Evolutionary conservation across 2,888 invertebrate genomes (phyloP), one percentile per base, ranked within the genome.

Genomic region (Miltochrista miniata): DNA sequence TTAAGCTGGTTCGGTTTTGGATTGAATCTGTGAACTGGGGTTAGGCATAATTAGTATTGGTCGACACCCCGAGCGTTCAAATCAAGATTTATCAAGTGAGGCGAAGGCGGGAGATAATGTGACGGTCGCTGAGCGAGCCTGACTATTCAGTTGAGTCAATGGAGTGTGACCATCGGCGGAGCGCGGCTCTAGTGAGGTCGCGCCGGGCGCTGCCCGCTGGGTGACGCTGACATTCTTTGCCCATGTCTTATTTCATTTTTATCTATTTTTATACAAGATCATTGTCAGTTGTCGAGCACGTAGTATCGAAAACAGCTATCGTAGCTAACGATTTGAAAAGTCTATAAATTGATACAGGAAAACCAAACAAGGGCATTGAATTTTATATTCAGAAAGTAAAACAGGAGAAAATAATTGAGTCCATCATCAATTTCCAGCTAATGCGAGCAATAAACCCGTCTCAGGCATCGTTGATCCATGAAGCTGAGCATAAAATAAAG

Each of bases 141-240:
- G 74, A 74, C 89, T 85, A 90, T 90, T 90, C 87, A 90, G 73
- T 72, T 81, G 74, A 84, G 78, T 74, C 90, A 90, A 86, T 90
- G 90, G 90, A 80, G 90, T 90, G 90, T 90, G 89, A 90, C 90
- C 83, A 83, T 65, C 77, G 74, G 74, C 75, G 81, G n/a, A n/a
- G n/a, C n/a, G 61, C 77, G 76, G 79, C 76, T 73, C 77, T 67
- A 69, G 78, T 74, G 81, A 87, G 85, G 85, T 85, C 87, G 85
- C 70, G 85, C 70, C 74, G 75, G 71, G 72, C 78, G 76, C 70
- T 73, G 74, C 69, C 70, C 72, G 74, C 68, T 79, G 79, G 81
- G 82, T 85, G 84, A 82, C 83, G 81, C 80, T 83, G 79, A 77
- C 87, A 90, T 90, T 90, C 88, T 84, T 87, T 79, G 74, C 75